Conservation (phyloP, 2,113 vertebrate species). For the Saiga tatarica region DNA sequence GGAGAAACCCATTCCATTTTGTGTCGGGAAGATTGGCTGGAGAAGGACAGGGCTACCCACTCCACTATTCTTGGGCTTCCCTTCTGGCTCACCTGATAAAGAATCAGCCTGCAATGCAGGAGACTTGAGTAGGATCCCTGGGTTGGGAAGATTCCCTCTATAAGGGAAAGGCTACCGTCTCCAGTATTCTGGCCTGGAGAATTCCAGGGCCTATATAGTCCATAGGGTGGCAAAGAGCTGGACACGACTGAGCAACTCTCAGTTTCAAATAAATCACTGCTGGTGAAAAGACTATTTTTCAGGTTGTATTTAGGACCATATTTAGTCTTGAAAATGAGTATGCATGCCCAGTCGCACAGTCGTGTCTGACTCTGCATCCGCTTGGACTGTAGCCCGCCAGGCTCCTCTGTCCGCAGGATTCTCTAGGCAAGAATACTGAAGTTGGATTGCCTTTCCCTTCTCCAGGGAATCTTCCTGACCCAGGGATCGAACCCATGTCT, state of each 20-base stretch:
- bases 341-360: not conserved
- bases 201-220: not conserved
- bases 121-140: not conserved
- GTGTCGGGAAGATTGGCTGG: not conserved
- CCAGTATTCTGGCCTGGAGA: not conserved
- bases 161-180: not conserved
- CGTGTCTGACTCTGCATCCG: not conserved
- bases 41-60: not conserved
- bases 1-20: not conserved
- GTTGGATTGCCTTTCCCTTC: not conserved
- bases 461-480: not conserved
- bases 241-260: not conserved
- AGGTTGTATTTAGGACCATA: not conserved
- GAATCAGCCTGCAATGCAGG: not conserved
- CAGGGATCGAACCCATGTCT: not conserved
- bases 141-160: not conserved
- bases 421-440: not conserved
- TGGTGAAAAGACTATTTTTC: conserved; percentile 25
- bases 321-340: not conserved
- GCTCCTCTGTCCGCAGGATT: not conserved
- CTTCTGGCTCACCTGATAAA: not conserved
- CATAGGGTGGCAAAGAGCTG: not conserved
- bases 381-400: not conserved
- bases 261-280: not conserved
- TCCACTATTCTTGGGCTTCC: not conserved